A percentile compares a stretch with the other conserved stretches of the same genome.
phyloP scores from a whole-genome alignment of 2,113 vertebrate species.

The Protobothrops flavoviridis region DNA sequence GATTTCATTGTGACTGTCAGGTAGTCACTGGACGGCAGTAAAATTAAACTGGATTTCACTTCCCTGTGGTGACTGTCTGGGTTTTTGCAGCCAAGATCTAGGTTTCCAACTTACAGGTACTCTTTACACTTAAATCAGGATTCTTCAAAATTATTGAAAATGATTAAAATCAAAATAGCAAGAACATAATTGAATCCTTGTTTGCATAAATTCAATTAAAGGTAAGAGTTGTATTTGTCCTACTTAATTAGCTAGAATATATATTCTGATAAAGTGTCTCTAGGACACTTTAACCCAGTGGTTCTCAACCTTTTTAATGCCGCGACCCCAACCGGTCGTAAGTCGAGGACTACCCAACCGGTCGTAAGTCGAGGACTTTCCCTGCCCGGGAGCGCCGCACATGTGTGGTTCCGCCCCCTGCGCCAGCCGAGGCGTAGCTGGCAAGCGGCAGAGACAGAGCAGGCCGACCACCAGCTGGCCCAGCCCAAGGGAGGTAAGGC shows the following conservation, averaged over 20 bases:
- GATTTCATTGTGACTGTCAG: background rate
- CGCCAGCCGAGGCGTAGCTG: too few relatives aligned
- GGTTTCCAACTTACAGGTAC: background rate
- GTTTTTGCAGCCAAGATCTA: background rate
- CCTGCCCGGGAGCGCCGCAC: too few relatives aligned
- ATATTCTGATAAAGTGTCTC: background rate
- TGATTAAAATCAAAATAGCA: background rate
- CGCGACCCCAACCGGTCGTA: too few relatives aligned
- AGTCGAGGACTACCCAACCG: too few relatives aligned
- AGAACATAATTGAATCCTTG: background rate
- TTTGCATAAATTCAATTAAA: background rate
- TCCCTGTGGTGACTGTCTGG: background rate
- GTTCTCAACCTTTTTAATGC: too few relatives aligned
- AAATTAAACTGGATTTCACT: background rate
- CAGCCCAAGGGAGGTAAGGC: too few relatives aligned
- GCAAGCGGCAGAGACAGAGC: too few relatives aligned
- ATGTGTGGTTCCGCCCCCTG: too few relatives aligned
- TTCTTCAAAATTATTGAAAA: background rate
- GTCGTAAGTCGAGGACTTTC: too few relatives aligned
- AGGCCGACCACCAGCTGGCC: too few relatives aligned
- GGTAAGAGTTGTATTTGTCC: background rate
- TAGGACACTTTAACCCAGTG: background rate
- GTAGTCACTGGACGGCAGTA: background rate
- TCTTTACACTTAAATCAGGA: background rate
- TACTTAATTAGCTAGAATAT: background rate